Evolutionary conservation across 1,140 invertebrate species (phyloP).

Genomic region (Maniola jurtina): DNA sequence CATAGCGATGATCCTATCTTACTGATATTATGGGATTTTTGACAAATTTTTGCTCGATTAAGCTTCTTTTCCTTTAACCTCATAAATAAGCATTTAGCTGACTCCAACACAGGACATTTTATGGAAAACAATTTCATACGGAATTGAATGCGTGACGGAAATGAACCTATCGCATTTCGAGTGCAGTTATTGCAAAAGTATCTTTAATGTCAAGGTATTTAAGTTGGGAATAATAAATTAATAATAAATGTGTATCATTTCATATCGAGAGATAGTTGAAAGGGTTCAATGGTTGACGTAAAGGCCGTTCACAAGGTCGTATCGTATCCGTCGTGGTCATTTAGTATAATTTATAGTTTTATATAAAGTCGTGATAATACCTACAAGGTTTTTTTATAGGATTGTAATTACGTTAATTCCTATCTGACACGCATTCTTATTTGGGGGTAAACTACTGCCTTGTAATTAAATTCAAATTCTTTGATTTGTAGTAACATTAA

Average conservation of each 20-base stretch:
- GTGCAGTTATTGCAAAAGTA: constrained; percentile 7
- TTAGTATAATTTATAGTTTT: constrained; percentile 4
- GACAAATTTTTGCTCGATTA: no score
- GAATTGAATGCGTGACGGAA: constrained; percentile 22
- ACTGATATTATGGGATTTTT: no score
- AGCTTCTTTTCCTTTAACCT: neutral
- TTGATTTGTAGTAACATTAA: no score
- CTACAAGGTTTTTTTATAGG: neutral
- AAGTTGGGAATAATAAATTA: constrained; percentile 9
- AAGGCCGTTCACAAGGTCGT: constrained; percentile 59
- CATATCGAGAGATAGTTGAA: constrained; percentile 53
- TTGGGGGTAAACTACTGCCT: no score
- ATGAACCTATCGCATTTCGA: constrained; percentile 9
- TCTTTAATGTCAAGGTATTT: constrained; percentile 10
- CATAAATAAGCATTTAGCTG: neutral
- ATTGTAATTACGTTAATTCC: no score
- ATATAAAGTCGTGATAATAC: neutral
- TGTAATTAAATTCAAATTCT: no score
- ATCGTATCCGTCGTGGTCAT: constrained; percentile 29
- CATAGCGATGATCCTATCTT: no score
- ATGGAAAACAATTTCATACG: constrained; percentile 14
- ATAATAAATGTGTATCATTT: constrained; percentile 26
- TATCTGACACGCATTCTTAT: no score
- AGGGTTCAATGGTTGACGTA: constrained; percentile 47
- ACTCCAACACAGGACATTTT: neutral